Evolutionary conservation across 2,113 vertebrate species (phyloP), one percentile per base, ranked within the genome.

Genomic region (Semicossyphus pulcher): DNA sequence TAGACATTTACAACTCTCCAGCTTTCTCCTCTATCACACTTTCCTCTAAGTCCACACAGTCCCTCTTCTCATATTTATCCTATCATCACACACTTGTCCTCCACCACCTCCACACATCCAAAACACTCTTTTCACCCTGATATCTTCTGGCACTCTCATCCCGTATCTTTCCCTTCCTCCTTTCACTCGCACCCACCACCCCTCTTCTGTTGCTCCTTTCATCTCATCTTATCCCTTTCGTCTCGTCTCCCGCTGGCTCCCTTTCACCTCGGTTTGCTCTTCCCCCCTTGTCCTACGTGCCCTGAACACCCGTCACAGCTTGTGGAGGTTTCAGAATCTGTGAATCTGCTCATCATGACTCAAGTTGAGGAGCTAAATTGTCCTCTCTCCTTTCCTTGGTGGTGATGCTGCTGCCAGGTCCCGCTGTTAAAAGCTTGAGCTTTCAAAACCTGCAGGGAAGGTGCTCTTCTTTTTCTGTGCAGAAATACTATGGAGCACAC

Each of bases 1-100:
- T 32, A 16, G 5, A 26, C 31, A 51, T 59, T 54, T 70, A 48
- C 53, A 66, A 63, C 59, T 61, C 58, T 54, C 31, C 36, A 47
- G 47, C 39, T 58, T 72, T 54, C 47, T 65, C 29, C 71, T 74
- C 61, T 25, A 48, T 70, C 47, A 28, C 26, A 48, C 53, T 67
- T 85, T 31, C 16, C 32, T 73, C 45, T 51, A 64, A 80, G 82
- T 72, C 37, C 51, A n/a, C 62, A 54, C 54, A 54, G n/a, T 29
- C 48, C 28, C 25, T 39, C 20, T 45, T 69, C 23, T 67, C 47
- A 42, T 81, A 32, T 64, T 72, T 70, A 78, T 69, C 72, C 61
- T 47, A 51, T 64, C 65, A 63, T 82, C 66, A 51, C 28, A 78
- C 3, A 52, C 28, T 15, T 77, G 60, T 69, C 49, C 49, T 69